phyloP scores from a whole-genome alignment of 30 jellyfish, hydroid and myxozoan genomes.

The Aurelia aurita region DNA sequence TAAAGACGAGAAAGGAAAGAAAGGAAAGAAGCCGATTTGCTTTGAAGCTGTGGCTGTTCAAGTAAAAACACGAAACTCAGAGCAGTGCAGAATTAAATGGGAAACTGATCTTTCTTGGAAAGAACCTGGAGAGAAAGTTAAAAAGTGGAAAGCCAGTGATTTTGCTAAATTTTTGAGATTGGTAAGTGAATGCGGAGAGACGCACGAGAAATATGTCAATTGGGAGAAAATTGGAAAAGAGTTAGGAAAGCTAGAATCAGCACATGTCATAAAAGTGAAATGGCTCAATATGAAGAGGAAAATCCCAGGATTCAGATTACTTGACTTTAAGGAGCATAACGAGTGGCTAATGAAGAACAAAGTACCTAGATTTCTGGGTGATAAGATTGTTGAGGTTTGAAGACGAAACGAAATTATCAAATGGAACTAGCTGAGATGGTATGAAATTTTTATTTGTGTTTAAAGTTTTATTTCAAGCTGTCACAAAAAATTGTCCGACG shows the following conservation, averaged over 20 bases:
- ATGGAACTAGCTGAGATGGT: no score
- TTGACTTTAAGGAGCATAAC: no score
- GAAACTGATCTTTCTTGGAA: constrained; percentile 13
- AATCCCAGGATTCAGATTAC: no score
- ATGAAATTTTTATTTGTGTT: no score
- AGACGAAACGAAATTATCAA: no score
- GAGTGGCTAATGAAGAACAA: no score
- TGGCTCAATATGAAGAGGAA: no score
- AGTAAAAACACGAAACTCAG: constrained; percentile 51
- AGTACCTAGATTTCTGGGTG: no score
- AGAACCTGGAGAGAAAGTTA: constrained; percentile 1
- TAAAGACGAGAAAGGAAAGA: not conserved
- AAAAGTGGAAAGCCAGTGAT: constrained; percentile 31
- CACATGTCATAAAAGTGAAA: not conserved
- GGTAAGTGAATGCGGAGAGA: constrained; percentile 18
- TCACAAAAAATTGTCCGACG: no score
- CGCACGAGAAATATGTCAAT: constrained; percentile 36
- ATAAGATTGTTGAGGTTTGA: no score
- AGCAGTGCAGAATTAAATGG: constrained; percentile 56
- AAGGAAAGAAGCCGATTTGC: not conserved
- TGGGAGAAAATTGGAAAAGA: constrained; percentile 30
- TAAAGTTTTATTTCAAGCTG: no score
- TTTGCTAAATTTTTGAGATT: not conserved
- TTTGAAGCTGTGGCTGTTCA: constrained; percentile 20
- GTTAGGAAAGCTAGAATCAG: constrained; percentile 10